These are phyloP conservation scores for Hystrix cristata DNA, from an alignment of 2,113 vertebrate species.

Conservation along the genomic window DNA sequence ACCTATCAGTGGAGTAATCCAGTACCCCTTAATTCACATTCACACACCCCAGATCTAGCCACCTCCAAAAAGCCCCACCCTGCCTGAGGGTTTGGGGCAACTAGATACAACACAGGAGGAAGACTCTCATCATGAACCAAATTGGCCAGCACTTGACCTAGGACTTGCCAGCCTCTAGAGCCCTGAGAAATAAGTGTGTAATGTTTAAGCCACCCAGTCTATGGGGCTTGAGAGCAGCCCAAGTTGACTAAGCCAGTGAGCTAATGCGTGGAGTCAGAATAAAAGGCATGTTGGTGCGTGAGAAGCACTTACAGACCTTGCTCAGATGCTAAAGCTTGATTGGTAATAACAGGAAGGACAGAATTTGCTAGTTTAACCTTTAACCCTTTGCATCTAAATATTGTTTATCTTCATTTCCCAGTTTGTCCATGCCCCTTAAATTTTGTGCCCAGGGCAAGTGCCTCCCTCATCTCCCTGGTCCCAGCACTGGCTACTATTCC, in stretches of 20 bases:
- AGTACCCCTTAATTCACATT: background rate
- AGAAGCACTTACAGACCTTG: background rate
- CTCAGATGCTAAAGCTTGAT: background rate
- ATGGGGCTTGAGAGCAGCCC: background rate
- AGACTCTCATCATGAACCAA: background rate
- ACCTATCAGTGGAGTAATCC: background rate
- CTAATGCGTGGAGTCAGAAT: background rate
- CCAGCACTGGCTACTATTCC: background rate
- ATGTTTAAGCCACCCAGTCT: background rate
- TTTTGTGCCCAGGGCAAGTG: background rate
- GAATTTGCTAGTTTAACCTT: background rate
- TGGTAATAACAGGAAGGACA: background rate
- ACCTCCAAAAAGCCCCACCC: background rate
- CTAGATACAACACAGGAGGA: background rate
- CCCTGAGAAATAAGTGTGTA: background rate
- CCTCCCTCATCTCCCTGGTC: background rate
- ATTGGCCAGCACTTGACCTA: background rate
- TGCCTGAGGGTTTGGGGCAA: background rate
- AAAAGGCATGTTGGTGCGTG: background rate
- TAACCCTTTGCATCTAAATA: background rate
- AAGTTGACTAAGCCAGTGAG: background rate
- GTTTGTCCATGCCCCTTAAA: background rate
- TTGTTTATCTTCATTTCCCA: background rate
- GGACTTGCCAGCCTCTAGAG: background rate
- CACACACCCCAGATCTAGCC: background rate